Percentiles rank a stretch among this genome's conserved stretches.
These are phyloP conservation scores for Psittacula derbiana DNA, from an alignment of 2,797 vertebrate species.

Conservation along the genomic window DNA sequence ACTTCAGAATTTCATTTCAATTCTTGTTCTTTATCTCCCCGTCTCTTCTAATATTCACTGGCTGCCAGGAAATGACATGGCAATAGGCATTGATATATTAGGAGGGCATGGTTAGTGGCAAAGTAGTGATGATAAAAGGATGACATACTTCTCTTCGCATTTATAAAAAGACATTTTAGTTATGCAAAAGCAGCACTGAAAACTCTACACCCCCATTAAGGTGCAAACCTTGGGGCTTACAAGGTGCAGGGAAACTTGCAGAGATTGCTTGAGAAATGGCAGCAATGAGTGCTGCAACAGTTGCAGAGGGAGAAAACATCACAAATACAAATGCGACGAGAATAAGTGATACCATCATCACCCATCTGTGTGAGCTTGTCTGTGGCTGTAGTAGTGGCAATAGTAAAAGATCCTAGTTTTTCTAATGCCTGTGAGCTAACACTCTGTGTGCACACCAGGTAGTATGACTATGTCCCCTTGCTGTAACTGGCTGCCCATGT, in stretches of 20 bases:
- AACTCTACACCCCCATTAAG: not conserved
- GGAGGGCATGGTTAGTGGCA: not conserved
- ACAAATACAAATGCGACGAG: not conserved
- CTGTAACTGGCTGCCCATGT: not conserved
- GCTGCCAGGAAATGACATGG: not conserved
- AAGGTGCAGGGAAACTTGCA: not conserved
- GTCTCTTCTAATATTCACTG: not conserved
- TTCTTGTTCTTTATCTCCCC: not conserved
- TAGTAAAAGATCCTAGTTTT: not conserved
- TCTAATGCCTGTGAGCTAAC: not conserved
- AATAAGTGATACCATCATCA: not conserved
- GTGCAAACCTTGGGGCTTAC: not conserved
- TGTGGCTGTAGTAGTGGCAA: not conserved
- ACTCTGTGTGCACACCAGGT: rapidly evolving
- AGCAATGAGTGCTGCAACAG: not conserved
- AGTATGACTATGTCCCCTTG: not conserved
- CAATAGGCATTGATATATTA: not conserved
- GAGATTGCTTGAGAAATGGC: not conserved
- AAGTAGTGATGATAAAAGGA: conserved; percentile 4
- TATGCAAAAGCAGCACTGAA: conserved; percentile 1
- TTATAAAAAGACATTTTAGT: not conserved
- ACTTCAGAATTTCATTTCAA: not conserved
- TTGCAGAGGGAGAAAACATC: not conserved
- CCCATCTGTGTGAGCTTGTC: not conserved
- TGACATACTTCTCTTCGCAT: not conserved